A percentile compares a stretch with the other conserved stretches of the same genome.
These are phyloP conservation scores for Maccullochella peelii DNA, from an alignment of 2,113 vertebrate genomes.

Conservation along the genomic window DNA sequence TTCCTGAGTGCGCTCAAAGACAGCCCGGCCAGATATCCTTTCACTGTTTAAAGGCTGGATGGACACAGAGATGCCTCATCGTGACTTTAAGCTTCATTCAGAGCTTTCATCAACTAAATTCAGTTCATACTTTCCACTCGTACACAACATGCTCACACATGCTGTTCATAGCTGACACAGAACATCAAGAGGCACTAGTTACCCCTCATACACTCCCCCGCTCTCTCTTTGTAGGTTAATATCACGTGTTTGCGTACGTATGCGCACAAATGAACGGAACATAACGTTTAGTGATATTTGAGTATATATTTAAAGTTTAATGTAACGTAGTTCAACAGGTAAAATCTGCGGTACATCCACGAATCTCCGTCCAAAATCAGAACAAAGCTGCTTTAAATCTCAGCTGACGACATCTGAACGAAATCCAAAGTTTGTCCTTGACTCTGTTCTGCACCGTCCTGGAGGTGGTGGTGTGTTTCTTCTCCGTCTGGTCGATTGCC, in stretches of 20 bases:
- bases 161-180: neutral
- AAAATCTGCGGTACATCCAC: no score
- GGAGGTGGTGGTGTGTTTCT: conserved; percentile 96
- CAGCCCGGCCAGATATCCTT: conserved; percentile 98
- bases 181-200: neutral
- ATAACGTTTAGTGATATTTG: no score
- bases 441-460: conserved; percentile 87
- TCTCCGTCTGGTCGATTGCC: conserved; percentile 96
- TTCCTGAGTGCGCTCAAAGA: conserved; percentile 95
- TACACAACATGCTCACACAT: no score
- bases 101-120: neutral
- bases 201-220: neutral
- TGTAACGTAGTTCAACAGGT: no score
- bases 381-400: no score
- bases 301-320: no score
- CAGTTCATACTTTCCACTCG: neutral
- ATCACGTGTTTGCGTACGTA: neutral
- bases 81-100: neutral
- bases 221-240: neutral
- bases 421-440: conserved; percentile 81
- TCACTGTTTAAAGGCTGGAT: conserved; percentile 2
- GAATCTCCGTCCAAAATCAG: no score
- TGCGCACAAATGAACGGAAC: no score
- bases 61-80: neutral
- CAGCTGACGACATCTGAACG: no score